Evolutionary conservation across 2,888 invertebrate species (phyloP).

Genomic region (Troides oblongomaculatus): DNA sequence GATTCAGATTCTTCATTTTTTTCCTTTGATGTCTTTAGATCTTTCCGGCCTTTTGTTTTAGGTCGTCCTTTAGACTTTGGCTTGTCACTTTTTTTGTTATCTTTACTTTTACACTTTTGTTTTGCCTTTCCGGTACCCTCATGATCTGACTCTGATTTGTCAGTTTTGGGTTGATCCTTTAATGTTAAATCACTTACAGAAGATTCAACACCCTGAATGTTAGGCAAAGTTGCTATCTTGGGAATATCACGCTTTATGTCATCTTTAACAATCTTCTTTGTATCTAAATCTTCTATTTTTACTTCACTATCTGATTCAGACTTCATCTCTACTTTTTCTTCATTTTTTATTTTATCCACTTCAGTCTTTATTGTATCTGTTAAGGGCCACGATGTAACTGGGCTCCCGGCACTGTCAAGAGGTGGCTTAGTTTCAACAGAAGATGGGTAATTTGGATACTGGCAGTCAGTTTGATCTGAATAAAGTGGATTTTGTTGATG

Average conservation of each 20-base stretch:
- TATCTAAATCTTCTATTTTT: conserved; percentile 75
- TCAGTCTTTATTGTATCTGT: conserved; percentile 67
- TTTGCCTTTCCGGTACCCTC: conserved; percentile 57
- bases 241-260: conserved; percentile 51
- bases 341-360: conserved; percentile 66
- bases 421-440: conserved; percentile 67
- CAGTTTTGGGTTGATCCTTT: conserved; percentile 36
- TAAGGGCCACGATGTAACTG: conserved; percentile 68
- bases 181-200: conserved; percentile 39
- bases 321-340: conserved; percentile 71
- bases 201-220: conserved; percentile 38
- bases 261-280: conserved; percentile 69
- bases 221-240: conserved; percentile 34
- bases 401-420: conserved; percentile 63
- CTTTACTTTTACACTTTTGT: conserved; percentile 54
- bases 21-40: conserved; percentile 70
- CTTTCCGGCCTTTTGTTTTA: conserved; percentile 69
- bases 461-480: conserved; percentile 50
- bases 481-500: conserved; percentile 52
- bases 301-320: conserved; percentile 78
- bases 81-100: conserved; percentile 57
- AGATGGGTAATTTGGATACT: conserved; percentile 56
- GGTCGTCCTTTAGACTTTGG: conserved; percentile 59
- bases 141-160: conserved; percentile 58
- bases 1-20: conserved; percentile 78